Evolutionary conservation across 2,888 invertebrate species (phyloP).

Genomic region (Strigamia transsilvanica): DNA sequence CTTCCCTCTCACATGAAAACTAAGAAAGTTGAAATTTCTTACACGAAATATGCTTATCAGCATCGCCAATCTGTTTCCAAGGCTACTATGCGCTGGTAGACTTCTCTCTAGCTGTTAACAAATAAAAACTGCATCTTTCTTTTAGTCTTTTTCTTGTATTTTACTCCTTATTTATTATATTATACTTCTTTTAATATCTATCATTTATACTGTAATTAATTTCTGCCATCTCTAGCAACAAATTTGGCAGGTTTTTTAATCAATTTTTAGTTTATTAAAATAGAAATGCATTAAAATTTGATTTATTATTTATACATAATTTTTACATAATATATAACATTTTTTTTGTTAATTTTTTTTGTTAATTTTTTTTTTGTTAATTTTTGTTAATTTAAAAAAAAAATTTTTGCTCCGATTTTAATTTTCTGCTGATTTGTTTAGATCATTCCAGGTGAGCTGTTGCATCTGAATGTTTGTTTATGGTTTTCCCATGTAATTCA

Average conservation of each 20-base stretch:
- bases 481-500: too few relatives aligned
- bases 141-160: neutral
- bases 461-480: neutral
- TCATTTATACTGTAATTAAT: neutral
- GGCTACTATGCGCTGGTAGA: constrained; percentile 21
- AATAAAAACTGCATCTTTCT: neutral
- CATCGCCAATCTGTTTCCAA: constrained; percentile 18
- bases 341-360: neutral
- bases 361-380: neutral
- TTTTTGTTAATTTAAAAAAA: too few relatives aligned
- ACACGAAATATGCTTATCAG: constrained; percentile 21
- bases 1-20: constrained; percentile 42
- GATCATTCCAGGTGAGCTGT: constrained; percentile 3
- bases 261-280: neutral
- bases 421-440: neutral
- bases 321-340: neutral
- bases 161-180: neutral
- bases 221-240: neutral
- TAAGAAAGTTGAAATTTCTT: constrained; percentile 17
- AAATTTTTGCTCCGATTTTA: too few relatives aligned
- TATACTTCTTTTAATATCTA: constrained; percentile 10
- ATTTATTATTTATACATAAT: neutral
- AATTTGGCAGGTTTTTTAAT: neutral
- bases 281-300: neutral
- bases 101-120: neutral